These are phyloP conservation scores for Hirtodrosophila trivittata DNA, from an alignment of 2,888 invertebrate genomes.

Conservation along the genomic window DNA sequence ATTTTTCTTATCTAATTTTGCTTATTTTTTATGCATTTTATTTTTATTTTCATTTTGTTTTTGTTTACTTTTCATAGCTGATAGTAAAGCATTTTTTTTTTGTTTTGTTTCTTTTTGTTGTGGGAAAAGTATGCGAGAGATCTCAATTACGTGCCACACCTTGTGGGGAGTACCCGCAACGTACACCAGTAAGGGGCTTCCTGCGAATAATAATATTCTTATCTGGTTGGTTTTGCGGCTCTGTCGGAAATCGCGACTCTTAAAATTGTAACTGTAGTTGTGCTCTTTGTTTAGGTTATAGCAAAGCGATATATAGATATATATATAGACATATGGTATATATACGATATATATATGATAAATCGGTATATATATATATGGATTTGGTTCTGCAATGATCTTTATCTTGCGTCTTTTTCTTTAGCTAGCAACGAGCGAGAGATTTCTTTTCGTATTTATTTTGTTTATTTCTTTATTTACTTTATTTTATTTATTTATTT, in stretches of 20 bases:
- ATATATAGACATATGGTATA: not conserved
- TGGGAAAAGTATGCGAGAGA: no score
- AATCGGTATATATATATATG: not conserved
- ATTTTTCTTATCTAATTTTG: slow-evolving; percentile 44
- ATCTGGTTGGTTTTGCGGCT: not conserved
- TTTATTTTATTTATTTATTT: slow-evolving; percentile 6
- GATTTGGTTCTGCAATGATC: no score
- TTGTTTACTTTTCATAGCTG: slow-evolving; percentile 30
- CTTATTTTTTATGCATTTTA: slow-evolving; percentile 32
- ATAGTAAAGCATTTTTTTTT: slow-evolving; percentile 34
- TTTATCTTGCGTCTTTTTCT: no score
- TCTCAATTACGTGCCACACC: no score
- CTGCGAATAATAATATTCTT: no score
- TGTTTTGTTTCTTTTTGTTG: not conserved
- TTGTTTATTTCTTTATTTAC: slow-evolving; percentile 21
- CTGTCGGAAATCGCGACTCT: slow-evolving; percentile 32
- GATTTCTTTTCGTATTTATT: slow-evolving; percentile 9
- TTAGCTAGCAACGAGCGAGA: slow-evolving; percentile 23
- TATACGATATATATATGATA: no score
- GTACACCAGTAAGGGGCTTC: no score
- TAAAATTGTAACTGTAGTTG: slow-evolving; percentile 22
- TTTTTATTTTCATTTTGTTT: slow-evolving; percentile 18
- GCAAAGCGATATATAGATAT: slow-evolving; percentile 23
- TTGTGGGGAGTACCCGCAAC: no score
- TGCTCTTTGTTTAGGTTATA: slow-evolving; percentile 33